These are phyloP conservation scores for Agonum fuliginosum DNA, from an alignment of 2,888 invertebrate genomes.

Conservation along the genomic window DNA sequence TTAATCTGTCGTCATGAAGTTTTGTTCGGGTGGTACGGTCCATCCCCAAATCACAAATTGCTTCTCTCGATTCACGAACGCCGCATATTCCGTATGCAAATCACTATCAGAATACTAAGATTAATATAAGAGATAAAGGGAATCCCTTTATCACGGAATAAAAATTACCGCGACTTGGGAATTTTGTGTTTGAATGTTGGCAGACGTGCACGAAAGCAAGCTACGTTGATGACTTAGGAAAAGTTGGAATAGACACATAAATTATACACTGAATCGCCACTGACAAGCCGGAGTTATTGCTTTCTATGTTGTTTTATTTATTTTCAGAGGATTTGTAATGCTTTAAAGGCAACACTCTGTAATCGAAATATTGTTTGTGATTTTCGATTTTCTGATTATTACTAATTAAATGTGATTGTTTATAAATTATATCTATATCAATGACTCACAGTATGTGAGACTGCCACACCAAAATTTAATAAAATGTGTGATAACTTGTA, in stretches of 20 bases:
- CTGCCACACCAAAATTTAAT: too few species aligned
- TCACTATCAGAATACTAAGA: slow-evolving; percentile 13
- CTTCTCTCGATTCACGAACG: background rate
- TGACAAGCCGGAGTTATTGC: too few species aligned
- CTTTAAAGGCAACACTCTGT: too few species aligned
- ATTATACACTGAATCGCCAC: too few species aligned
- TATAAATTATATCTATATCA: too few species aligned
- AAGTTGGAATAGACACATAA: slow-evolving; percentile 30
- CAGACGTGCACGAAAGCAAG: slow-evolving; percentile 29
- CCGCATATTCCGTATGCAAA: slow-evolving; percentile 21
- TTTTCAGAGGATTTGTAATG: too few species aligned
- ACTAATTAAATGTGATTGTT: too few species aligned
- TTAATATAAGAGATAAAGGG: slow-evolving; percentile 40
- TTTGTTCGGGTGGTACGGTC: slow-evolving; percentile 7
- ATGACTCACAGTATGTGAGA: too few species aligned
- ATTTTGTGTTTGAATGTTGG: slow-evolving; percentile 20
- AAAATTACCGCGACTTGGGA: slow-evolving; percentile 24
- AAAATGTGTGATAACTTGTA: too few species aligned
- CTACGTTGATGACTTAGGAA: slow-evolving; percentile 5
- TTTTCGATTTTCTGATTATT: too few species aligned
- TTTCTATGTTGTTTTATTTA: too few species aligned
- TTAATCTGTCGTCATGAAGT: slow-evolving; percentile 16
- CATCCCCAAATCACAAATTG: slow-evolving; percentile 36
- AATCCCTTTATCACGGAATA: slow-evolving; percentile 21
- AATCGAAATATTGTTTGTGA: too few species aligned